Conservation (phyloP, 2,797 vertebrate species). For the Botia almorhae region DNA sequence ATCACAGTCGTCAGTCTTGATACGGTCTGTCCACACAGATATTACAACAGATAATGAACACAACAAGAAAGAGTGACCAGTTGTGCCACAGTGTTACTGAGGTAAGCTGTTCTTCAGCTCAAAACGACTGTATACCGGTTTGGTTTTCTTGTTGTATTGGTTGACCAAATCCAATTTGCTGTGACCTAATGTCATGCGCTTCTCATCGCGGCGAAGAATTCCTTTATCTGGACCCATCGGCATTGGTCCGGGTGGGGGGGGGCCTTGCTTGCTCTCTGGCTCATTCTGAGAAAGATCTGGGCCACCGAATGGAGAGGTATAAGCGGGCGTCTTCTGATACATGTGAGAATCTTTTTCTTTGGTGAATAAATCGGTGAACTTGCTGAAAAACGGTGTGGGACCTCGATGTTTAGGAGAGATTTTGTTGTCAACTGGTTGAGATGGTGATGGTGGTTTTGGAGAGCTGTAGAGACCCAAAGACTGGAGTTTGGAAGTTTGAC, state of each 20-base stretch:
- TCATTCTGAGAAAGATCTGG: slow-evolving; percentile 75
- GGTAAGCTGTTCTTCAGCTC: slow-evolving; percentile 79
- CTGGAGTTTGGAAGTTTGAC: slow-evolving; percentile 72
- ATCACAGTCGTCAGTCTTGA: background rate
- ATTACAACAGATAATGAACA: too few relatives aligned
- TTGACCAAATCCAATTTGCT: slow-evolving; percentile 96
- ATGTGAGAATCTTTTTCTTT: slow-evolving; percentile 69
- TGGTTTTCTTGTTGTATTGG: slow-evolving; percentile 91
- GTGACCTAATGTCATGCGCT: slow-evolving; percentile 94
- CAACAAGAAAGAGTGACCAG: background rate
- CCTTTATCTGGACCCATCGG: background rate
- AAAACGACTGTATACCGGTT: slow-evolving; percentile 89
- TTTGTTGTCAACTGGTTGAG: slow-evolving; percentile 61
- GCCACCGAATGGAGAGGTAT: slow-evolving; percentile 65
- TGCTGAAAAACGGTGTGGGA: slow-evolving; percentile 70
- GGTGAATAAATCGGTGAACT: slow-evolving; percentile 72
- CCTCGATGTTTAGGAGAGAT: slow-evolving; percentile 62
- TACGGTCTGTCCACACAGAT: background rate
- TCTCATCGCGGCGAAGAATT: slow-evolving; percentile 78
- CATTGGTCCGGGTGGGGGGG: slow-evolving; percentile 65
- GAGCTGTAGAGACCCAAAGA: slow-evolving; percentile 67
- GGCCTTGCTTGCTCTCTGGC: slow-evolving; percentile 75
- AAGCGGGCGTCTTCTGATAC: slow-evolving; percentile 64
- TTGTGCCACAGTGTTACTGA: background rate
- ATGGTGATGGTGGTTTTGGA: slow-evolving; percentile 50